Percentiles rank a stretch among this genome's conserved stretches.
These are phyloP conservation scores for Chaetorhynchus papuensis DNA, from an alignment of 2,113 vertebrate species.

Conservation along the genomic window DNA sequence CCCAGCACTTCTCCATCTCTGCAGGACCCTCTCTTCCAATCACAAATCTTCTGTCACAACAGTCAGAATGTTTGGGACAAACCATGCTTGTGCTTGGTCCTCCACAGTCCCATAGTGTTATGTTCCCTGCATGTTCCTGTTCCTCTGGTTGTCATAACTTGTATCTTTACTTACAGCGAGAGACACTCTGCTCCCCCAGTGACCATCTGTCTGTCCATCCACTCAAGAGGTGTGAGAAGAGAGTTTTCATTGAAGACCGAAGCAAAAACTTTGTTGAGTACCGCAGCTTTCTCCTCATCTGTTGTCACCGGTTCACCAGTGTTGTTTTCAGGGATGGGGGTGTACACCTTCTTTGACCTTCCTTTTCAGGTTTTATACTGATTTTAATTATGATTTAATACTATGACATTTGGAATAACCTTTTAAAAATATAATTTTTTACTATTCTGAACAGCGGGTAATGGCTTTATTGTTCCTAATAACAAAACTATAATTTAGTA, in stretches of 20 bases:
- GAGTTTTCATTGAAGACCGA: neutral
- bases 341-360: neutral
- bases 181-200: neutral
- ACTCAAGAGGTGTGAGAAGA: neutral
- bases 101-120: neutral
- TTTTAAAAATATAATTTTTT: slow-evolving; percentile 15
- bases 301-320: neutral
- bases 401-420: slow-evolving; percentile 3
- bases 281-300: neutral
- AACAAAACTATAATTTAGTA: neutral
- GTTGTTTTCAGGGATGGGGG: neutral
- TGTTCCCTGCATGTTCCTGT: neutral
- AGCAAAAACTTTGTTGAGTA: neutral
- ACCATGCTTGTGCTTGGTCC: neutral
- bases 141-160: neutral
- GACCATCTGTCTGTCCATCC: neutral
- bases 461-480: neutral
- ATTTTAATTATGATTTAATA: slow-evolving; percentile 20
- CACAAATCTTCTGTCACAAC: neutral
- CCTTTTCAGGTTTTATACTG: neutral
- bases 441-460: neutral
- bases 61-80: neutral
- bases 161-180: neutral
- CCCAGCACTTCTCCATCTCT: neutral
- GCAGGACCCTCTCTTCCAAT: neutral